A percentile compares a stretch with the other conserved stretches of the same genome.
Conservation (phyloP, 2,113 vertebrate genomes). For the Callaeas wilsoni region DNA sequence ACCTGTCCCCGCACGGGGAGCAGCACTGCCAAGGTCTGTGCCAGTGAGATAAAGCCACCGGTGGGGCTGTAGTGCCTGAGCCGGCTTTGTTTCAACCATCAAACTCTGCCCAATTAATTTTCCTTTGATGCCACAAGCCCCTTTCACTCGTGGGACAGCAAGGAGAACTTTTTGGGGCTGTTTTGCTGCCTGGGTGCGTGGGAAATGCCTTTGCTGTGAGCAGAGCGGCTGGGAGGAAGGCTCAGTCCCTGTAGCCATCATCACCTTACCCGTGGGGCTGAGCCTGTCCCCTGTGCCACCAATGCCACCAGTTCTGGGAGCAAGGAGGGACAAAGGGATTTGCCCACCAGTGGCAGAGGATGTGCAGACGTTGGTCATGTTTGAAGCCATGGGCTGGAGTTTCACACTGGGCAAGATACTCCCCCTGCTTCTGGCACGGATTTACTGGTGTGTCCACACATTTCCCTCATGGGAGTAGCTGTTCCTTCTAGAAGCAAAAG, state of each 20-base stretch:
- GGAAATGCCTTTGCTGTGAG: background rate
- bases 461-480: background rate
- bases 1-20: background rate
- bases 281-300: background rate
- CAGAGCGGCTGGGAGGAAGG: background rate
- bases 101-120: constrained; percentile 55
- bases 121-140: constrained; percentile 3
- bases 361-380: fast-evolving
- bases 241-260: background rate
- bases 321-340: background rate
- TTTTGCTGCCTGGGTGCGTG: background rate
- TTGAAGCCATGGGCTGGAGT: background rate
- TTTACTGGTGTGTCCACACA: background rate
- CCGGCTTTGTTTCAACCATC: background rate
- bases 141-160: background rate
- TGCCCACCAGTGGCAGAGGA: background rate
- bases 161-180: background rate
- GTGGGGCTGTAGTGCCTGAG: background rate
- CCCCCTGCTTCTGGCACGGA: background rate
- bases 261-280: background rate
- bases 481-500: background rate
- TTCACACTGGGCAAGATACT: background rate
- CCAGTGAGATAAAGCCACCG: background rate
- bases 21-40: background rate
- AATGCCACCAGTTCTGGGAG: background rate